A percentile compares a stretch with the other conserved stretches of the same genome.
Evolutionary conservation across 2,797 vertebrate genomes (phyloP).

Genomic region (Lacerta agilis): DNA sequence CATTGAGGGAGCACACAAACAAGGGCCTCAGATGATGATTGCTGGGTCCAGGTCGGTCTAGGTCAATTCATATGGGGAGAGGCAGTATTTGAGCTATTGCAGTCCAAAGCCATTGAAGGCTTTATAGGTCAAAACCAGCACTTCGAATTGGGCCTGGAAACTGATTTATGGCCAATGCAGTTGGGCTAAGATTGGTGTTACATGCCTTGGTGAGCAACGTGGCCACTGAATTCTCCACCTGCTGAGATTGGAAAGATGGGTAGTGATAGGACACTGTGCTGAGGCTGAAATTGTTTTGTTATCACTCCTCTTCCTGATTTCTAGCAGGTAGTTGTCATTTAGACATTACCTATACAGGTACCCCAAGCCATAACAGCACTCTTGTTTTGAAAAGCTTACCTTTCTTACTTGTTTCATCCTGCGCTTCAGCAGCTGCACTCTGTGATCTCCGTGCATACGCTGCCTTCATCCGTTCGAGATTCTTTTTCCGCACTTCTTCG

Average conservation of each 20-base stretch:
- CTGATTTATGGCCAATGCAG: no score
- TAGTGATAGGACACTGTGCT: not conserved
- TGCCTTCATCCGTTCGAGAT: slow-evolving; percentile 80
- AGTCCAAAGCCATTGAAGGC: no score
- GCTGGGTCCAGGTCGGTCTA: no score
- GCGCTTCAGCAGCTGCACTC: not conserved
- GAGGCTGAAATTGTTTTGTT: not conserved
- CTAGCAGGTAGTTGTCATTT: not conserved
- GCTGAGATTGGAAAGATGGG: not conserved
- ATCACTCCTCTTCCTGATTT: not conserved
- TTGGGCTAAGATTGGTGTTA: no score
- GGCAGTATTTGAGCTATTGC: no score
- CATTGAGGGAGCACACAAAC: no score
- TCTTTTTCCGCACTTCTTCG: slow-evolving; percentile 74
- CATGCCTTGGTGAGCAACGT: no score
- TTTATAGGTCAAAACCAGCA: no score
- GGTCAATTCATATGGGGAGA: no score
- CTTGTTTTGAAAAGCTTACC: slow-evolving; percentile 19
- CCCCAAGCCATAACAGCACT: not conserved
- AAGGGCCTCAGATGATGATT: no score
- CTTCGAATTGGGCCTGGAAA: no score
- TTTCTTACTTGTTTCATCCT: slow-evolving; percentile 63
- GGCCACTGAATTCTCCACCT: no score
- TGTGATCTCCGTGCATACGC: slow-evolving; percentile 74
- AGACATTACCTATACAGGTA: not conserved